These are phyloP conservation scores for Marasmarcha lunaedactyla DNA, from an alignment of 2,888 invertebrate species.

Conservation along the genomic window DNA sequence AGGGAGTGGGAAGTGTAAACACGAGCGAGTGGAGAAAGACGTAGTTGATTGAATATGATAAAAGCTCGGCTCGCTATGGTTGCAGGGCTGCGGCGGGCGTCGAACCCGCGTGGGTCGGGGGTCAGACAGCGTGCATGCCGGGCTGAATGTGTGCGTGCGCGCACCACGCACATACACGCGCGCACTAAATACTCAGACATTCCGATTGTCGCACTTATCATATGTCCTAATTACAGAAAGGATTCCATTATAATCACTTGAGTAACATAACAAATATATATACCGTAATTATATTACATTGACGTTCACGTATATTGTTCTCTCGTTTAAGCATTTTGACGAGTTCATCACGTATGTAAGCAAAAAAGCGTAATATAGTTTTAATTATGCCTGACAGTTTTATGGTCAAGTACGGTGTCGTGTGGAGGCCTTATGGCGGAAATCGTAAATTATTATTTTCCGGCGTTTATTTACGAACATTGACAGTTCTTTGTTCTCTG, in stretches of 20 bases:
- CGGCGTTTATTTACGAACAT: conserved; percentile 12
- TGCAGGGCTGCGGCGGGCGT: conserved; percentile 35
- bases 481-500: conserved; percentile 21
- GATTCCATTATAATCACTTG: no score
- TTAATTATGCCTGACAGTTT: no score
- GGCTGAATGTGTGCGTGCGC: conserved; percentile 31
- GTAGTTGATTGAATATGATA: background rate
- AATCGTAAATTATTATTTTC: conserved; percentile 34
- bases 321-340: no score
- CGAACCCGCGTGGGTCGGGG: conserved; percentile 66
- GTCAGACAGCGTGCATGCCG: conserved; percentile 57
- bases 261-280: no score
- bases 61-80: conserved; percentile 13
- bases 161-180: conserved; percentile 21
- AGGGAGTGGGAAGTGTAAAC: conserved; percentile 28
- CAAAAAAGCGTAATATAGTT: no score
- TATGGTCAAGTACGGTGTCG: background rate
- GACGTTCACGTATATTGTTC: no score
- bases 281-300: no score
- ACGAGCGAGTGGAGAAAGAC: conserved; percentile 16
- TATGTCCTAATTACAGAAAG: no score
- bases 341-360: no score
- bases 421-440: conserved; percentile 32
- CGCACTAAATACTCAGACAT: conserved; percentile 7
- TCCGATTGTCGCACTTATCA: background rate